Base-by-base conservation (phyloP, 2,888 invertebrate species). In the Noctuana brunneofusca region DNA sequence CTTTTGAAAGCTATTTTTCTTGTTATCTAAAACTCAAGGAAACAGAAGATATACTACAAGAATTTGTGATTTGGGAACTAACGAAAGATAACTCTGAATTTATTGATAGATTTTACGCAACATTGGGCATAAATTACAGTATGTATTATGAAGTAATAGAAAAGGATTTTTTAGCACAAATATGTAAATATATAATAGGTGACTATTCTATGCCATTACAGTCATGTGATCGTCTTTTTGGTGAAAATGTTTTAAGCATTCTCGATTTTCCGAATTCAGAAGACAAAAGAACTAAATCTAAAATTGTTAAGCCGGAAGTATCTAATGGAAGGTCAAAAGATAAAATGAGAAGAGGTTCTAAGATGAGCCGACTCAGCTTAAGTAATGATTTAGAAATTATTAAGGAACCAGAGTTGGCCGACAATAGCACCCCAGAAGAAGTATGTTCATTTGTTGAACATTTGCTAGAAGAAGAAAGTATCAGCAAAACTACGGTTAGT, bases 61-160 rank as follows among this genome's bases (percentile, higher is more conserved):
- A 92, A 72, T 70, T 79, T 38, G 79, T 87, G 5, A 81, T 87
- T 68, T 90, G 90, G 85, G 84, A 89, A 64, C 74, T 87, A 43
- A 80, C 76, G 18, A 81, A 83, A 49, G 87, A 90, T 4, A 86
- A 90, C 71, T 85, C 89, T 1, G 89, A 92, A 49, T 79, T 92
- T 6, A 81, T 94, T 38, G 93, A 94, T 68, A 81, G 88, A 68
- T 94, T 93, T 80, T 95, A 94, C 74, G 86, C 92, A 2, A 82
- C 85, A 6, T 82, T 93, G 69, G 93, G 93, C 8, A 85, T 94
- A 49, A 93, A 93, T 71, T 93, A 93, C 66, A 90, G 92, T 14
- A 85, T 95, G 77, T 93, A 93, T 70, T 94, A 93, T 72, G 89
- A 92, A 68, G 70, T 79, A 0, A 88, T 94, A 57, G 93, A 94